phyloP scores from a whole-genome alignment of 2,797 vertebrate genomes.

The Miopithecus talapoin region DNA sequence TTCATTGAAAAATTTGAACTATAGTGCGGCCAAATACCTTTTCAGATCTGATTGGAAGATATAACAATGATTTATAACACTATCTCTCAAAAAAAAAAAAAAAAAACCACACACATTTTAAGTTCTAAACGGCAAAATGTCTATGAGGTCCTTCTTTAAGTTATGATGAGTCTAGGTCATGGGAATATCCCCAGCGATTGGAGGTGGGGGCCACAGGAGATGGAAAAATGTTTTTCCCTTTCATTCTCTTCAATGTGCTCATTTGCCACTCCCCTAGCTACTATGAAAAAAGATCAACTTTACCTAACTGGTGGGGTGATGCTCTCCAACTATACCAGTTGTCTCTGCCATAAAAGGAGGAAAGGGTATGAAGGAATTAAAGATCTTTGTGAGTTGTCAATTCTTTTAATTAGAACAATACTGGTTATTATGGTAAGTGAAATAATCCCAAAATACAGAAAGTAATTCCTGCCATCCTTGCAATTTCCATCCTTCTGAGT shows the following conservation, averaged over 20 bases:
- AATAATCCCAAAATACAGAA: neutral
- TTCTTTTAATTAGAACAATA: constrained; percentile 5
- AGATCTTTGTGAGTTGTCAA: neutral
- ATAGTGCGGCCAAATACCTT: neutral
- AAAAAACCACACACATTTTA: neutral
- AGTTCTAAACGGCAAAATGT: neutral
- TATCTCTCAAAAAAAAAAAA: neutral
- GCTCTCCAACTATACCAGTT: neutral
- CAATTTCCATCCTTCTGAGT: neutral
- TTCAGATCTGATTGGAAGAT: neutral
- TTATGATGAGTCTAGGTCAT: neutral
- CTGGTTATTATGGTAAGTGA: neutral
- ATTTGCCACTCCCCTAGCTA: neutral
- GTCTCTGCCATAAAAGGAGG: neutral
- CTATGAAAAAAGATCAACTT: neutral
- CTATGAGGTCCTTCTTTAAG: neutral
- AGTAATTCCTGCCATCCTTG: neutral
- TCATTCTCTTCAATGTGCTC: neutral
- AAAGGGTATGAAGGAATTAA: neutral
- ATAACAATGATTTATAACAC: neutral
- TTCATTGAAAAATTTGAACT: neutral
- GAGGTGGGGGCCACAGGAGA: neutral
- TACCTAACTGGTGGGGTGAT: neutral
- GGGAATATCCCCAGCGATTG: neutral
- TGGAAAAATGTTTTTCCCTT: neutral